Percentiles rank a stretch among this genome's conserved stretches.
Conservation (phyloP, 1,140 invertebrate genomes). For the Neodiprion fabricii region DNA sequence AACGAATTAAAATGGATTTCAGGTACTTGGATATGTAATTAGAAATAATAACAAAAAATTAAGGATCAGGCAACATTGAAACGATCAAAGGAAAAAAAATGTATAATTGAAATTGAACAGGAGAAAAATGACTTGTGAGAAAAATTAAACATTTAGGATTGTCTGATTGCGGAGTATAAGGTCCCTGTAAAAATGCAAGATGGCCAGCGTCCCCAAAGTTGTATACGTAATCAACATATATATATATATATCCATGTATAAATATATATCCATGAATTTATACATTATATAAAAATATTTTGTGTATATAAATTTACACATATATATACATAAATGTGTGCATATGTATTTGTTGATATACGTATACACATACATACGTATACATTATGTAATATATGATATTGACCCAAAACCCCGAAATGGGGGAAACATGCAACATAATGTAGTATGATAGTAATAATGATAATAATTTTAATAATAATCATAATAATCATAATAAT, state of each 20-base stretch:
- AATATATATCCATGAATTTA: too few relatives aligned
- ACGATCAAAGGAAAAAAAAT: conserved; percentile 61
- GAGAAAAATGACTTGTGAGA: conserved; percentile 32
- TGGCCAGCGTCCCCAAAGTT: conserved; percentile 63
- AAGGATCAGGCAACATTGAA: conserved; percentile 54
- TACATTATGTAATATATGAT: conserved; percentile 40
- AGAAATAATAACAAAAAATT: conserved; percentile 11
- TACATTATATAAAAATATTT: too few relatives aligned
- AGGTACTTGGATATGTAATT: conserved; percentile 7
- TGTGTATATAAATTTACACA: conserved; percentile 9
- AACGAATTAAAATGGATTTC: conserved; percentile 1
- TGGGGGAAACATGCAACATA: conserved; percentile 59
- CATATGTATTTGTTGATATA: conserved; percentile 28
- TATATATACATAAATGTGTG: conserved; percentile 38
- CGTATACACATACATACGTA: conserved; percentile 29
- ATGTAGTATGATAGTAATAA: conserved; percentile 52
- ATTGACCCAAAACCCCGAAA: conserved; percentile 51
- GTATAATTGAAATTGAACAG: conserved; percentile 39
- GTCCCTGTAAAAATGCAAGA: conserved; percentile 63
- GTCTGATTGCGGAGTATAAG: conserved; percentile 60
- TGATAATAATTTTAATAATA: conserved; percentile 35
- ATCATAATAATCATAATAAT: conserved; percentile 32
- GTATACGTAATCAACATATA: conserved; percentile 50
- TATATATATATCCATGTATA: conserved; percentile 5
- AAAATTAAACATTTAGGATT: conserved; percentile 62